These are phyloP conservation scores for Drosophila suzukii DNA, from an alignment of 1,140 invertebrate genomes.

Conservation along the genomic window DNA sequence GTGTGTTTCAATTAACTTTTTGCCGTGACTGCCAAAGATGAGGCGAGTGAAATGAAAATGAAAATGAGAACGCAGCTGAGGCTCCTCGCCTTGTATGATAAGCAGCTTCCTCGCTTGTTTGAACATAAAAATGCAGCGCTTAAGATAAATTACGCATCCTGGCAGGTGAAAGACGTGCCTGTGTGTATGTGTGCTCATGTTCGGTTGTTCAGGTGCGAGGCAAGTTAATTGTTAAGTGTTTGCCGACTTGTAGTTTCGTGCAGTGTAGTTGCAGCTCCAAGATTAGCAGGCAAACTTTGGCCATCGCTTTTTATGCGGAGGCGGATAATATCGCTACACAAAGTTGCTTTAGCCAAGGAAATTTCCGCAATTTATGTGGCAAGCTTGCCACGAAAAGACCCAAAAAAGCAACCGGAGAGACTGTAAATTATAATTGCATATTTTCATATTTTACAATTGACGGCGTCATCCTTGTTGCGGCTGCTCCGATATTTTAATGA, in stretches of 20 bases:
- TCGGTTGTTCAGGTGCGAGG: slow-evolving; percentile 51
- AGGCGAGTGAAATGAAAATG: slow-evolving; percentile 50
- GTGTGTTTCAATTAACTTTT: slow-evolving; percentile 82
- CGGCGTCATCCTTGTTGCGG: slow-evolving; percentile 54
- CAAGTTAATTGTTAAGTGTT: slow-evolving; percentile 82
- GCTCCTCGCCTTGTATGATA: slow-evolving; percentile 57
- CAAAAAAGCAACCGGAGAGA: slow-evolving; percentile 27
- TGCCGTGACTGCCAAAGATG: slow-evolving; percentile 67
- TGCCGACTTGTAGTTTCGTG: slow-evolving; percentile 57
- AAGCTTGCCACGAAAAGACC: slow-evolving; percentile 39
- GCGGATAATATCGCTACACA: slow-evolving; percentile 44
- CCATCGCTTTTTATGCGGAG: slow-evolving; percentile 54
- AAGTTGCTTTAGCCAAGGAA: slow-evolving; percentile 58
- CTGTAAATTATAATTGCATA: slow-evolving; percentile 83
- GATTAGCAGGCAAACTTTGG: slow-evolving; percentile 77
- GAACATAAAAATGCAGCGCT: slow-evolving; percentile 80
- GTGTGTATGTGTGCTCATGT: slow-evolving; percentile 12
- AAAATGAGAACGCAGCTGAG: slow-evolving; percentile 44
- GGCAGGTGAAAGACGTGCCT: slow-evolving; percentile 49
- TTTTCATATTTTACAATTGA: slow-evolving; percentile 82
- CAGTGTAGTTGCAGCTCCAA: slow-evolving; percentile 37
- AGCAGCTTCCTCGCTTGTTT: slow-evolving; percentile 80
- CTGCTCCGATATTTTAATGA: slow-evolving; percentile 52
- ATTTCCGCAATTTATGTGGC: slow-evolving; percentile 69
- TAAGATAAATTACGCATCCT: slow-evolving; percentile 80